These are phyloP conservation scores for Hypomesus transpacificus DNA, from an alignment of 2,113 vertebrate species.

Conservation along the genomic window DNA sequence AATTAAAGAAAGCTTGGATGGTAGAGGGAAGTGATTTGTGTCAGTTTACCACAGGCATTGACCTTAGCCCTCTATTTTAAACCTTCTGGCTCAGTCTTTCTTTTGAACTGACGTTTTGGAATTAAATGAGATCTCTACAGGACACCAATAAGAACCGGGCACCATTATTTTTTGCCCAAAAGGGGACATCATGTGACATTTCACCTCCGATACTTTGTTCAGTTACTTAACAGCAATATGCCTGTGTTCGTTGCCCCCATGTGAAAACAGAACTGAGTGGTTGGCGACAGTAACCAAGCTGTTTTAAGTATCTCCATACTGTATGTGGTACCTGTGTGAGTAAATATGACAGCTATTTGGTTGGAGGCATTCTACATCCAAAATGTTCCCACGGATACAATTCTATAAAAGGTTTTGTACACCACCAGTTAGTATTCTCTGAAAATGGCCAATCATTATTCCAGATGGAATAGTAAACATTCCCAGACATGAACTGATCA, in stretches of 20 bases:
- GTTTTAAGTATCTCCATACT: not conserved
- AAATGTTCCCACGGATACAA: not conserved
- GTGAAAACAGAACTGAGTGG: not conserved
- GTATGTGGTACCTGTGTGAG: constrained; percentile 1
- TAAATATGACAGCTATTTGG: not conserved
- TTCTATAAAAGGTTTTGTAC: constrained; percentile 4
- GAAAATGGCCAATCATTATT: constrained; percentile 3
- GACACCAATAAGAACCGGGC: too few relatives aligned
- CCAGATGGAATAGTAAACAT: not conserved
- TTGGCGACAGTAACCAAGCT: not conserved
- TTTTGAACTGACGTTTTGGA: too few relatives aligned
- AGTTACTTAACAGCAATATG: too few relatives aligned
- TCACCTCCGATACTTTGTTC: too few relatives aligned
- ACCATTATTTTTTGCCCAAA: too few relatives aligned
- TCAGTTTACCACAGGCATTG: too few relatives aligned
- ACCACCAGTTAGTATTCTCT: not conserved
- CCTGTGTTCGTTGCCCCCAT: not conserved
- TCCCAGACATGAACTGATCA: not conserved
- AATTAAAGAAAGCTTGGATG: not conserved
- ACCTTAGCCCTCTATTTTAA: too few relatives aligned
- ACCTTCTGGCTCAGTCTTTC: too few relatives aligned
- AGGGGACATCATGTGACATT: too few relatives aligned
- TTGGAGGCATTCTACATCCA: not conserved
- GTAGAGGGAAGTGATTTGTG: too few relatives aligned
- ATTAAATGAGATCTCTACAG: too few relatives aligned